Conservation (phyloP, 2,113 vertebrate genomes). For the Erythrolamprus reginae region DNA sequence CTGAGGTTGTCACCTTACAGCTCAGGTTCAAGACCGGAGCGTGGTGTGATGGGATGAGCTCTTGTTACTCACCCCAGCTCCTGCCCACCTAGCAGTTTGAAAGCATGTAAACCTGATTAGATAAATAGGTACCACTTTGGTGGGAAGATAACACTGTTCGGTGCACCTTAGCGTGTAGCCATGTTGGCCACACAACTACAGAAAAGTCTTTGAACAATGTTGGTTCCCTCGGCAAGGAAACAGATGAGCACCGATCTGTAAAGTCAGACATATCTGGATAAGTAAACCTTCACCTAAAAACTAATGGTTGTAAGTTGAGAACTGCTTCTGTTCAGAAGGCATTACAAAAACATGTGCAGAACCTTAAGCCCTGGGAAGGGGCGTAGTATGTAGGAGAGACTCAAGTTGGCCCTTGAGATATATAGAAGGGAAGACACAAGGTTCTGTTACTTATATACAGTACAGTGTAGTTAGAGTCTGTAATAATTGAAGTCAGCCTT, state of each 20-base stretch:
- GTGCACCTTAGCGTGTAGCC: too few relatives aligned
- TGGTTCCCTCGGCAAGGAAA: neutral
- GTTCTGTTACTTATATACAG: too few relatives aligned
- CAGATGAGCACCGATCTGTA: neutral
- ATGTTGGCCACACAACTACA: neutral
- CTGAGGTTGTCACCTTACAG: too few relatives aligned
- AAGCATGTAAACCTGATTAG: neutral
- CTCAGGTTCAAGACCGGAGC: too few relatives aligned
- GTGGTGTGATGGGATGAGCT: fast-evolving
- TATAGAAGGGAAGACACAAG: neutral
- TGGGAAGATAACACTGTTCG: neutral
- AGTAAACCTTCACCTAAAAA: neutral
- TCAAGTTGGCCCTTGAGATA: neutral
- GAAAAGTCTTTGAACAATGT: neutral
- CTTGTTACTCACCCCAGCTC: too few relatives aligned
- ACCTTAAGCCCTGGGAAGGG: neutral
- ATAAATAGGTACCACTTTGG: neutral
- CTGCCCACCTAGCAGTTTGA: too few relatives aligned
- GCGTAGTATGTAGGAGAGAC: neutral
- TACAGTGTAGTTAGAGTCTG: neutral
- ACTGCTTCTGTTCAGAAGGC: neutral
- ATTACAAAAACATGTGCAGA: neutral
- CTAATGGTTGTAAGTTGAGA: neutral
- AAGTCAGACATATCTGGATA: neutral
- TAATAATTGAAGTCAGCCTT: neutral